Evolutionary conservation across 2,888 invertebrate species (phyloP).

Genomic region (Pantelozetes paolii): DNA sequence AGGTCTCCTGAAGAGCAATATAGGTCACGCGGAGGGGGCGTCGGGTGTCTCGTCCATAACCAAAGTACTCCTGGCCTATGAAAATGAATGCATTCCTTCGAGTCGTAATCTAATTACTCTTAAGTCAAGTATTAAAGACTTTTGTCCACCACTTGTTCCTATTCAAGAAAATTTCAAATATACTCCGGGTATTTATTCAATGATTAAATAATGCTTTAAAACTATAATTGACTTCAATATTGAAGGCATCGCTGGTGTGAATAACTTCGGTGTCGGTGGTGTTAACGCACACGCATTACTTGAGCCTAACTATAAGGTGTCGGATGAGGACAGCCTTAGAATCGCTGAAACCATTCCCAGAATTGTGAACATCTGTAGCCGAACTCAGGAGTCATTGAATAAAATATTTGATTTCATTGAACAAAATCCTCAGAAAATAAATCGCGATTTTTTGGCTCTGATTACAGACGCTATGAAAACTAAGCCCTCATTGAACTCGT

Average conservation of each 20-base stretch:
- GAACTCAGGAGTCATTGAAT: constrained; percentile 38
- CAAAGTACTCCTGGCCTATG: constrained; percentile 56
- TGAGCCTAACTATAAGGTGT: constrained; percentile 23
- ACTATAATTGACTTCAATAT: neutral
- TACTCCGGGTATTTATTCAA: constrained; percentile 3
- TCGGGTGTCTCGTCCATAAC: constrained; percentile 43
- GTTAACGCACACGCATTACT: constrained; percentile 24
- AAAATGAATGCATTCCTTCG: constrained; percentile 48
- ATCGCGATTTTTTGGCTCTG: constrained; percentile 37
- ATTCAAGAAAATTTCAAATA: constrained; percentile 15
- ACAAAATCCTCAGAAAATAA: neutral
- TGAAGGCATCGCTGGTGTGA: constrained; percentile 37
- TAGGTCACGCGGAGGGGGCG: constrained; percentile 87
- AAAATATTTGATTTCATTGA: neutral
- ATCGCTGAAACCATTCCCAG: constrained; percentile 29
- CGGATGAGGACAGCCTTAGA: neutral
- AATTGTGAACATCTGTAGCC: constrained; percentile 28
- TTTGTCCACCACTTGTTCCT: constrained; percentile 9
- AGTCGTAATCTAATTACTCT: constrained; percentile 55
- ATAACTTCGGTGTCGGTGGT: constrained; percentile 22
- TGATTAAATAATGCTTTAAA: neutral
- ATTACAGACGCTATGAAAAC: neutral
- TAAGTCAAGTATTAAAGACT: constrained; percentile 56
- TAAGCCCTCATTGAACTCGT: constrained; percentile 13
- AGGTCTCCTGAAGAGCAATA: constrained; percentile 96